Evolutionary conservation across 2,797 vertebrate species (phyloP), one percentile per base, ranked within the genome.

Genomic region (Lateolabrax maculatus): DNA sequence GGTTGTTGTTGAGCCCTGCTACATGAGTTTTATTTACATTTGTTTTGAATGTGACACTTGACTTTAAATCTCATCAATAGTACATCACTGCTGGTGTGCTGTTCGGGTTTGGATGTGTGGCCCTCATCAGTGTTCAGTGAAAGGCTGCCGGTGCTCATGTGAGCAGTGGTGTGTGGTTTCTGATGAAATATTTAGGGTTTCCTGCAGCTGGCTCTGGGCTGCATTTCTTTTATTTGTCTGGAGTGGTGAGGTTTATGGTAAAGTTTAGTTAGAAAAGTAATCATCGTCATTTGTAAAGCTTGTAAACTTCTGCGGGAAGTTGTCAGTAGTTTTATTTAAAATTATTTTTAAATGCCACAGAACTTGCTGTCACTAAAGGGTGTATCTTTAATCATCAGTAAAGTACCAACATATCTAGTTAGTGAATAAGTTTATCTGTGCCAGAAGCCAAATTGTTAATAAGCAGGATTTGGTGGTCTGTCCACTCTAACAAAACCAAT

Each of bases 151-250:
- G 23, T 0, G 11, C 46, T 68, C 37, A 12, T 73, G 79, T 83
- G 77, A 81, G 49, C 34, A 55, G 16, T 60, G 67, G 60, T 77
- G 63, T 87, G 69, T 11, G 53, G 65, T 75, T 73, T 53, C 77
- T 87, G 75, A 43, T 92, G 12, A 92, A 93, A 92, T 89, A 89
- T 91, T 92, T 34, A 86, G 34, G 46, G 15, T 75, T 84, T 18
- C 57, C 44, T 73, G 75, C 75, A 64, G 62, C 29, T 76, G 49
- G 76, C 51, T 44, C 16, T 53, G 37, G 44, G 70, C 53, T 74
- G 13, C 49, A 25, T 58, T 52, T 31, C 13, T 36, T 16, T 49
- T 16, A 1, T 39, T 39, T 46, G 25, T 65, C 19, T 43, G 13
- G 1, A 1, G 5, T 39, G 25, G 4, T 1, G n/a, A 44, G 1